These are phyloP conservation scores for Mionectes macconnelli DNA, from an alignment of 2,113 vertebrate genomes.

Conservation along the genomic window DNA sequence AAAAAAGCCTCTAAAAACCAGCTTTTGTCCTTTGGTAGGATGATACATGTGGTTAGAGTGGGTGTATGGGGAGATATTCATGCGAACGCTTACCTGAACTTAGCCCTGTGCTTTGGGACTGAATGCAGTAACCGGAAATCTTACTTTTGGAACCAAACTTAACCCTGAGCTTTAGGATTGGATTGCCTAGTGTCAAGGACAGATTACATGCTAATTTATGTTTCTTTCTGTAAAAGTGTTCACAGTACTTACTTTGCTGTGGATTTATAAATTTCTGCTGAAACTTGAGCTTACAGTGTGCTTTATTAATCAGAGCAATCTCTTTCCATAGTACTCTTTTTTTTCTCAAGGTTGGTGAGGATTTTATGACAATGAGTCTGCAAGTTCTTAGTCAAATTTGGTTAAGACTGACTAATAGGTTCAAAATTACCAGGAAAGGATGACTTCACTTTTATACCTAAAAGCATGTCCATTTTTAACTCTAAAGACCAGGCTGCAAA, in stretches of 20 bases:
- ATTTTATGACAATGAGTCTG: not conserved
- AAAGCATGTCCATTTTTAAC: not conserved
- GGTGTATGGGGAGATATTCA: not conserved
- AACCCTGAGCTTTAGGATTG: not conserved
- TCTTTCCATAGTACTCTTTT: not conserved
- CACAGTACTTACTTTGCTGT: not conserved
- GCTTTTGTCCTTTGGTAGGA: not conserved
- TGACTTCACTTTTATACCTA: not conserved
- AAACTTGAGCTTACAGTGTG: not conserved
- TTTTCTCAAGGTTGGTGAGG: not conserved
- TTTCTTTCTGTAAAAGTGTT: not conserved
- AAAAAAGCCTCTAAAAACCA: not conserved
- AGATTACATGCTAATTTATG: not conserved
- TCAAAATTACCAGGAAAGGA: not conserved
- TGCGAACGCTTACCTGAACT: not conserved
- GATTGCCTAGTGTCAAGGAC: not conserved
- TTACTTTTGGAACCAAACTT: not conserved
- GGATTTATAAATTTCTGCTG: not conserved
- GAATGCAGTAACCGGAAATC: not conserved
- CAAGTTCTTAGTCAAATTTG: not conserved
- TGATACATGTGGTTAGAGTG: not conserved
- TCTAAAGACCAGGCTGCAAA: not conserved
- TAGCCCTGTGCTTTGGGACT: not conserved
- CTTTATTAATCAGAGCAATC: not conserved
- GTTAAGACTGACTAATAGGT: not conserved